Conservation (phyloP, 1,140 invertebrate species). For the Microplitis mediator region DNA sequence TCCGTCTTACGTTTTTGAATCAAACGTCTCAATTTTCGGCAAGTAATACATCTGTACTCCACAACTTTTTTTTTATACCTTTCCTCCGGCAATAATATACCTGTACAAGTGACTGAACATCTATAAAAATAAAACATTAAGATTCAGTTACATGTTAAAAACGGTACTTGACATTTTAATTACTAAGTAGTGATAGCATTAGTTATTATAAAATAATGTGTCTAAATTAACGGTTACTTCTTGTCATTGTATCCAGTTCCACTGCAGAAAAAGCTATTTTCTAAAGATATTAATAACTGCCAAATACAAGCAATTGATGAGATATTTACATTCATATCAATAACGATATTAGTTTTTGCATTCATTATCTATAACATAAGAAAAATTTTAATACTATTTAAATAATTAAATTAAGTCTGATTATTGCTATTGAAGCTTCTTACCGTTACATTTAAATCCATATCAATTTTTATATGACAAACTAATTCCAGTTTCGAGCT, state of each 20-base stretch:
- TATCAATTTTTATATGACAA: conserved; percentile 5
- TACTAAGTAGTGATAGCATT: neutral
- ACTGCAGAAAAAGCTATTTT: conserved; percentile 10
- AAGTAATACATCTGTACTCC: conserved; percentile 8
- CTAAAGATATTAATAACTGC: conserved; percentile 5
- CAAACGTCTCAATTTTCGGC: conserved; percentile 14
- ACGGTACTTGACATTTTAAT: conserved; percentile 3
- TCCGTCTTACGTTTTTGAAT: conserved; percentile 5
- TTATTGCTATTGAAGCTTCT: too few species aligned
- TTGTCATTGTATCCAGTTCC: conserved; percentile 16
- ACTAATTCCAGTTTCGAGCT: conserved; percentile 11
- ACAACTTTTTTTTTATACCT: conserved; percentile 6
- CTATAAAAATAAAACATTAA: neutral
- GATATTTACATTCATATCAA: conserved; percentile 10
- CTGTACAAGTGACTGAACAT: conserved; percentile 11
- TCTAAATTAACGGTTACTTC: conserved; percentile 8
- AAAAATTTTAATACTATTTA: conserved; percentile 1
- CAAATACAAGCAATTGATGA: conserved; percentile 4
- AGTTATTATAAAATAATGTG: conserved; percentile 8
- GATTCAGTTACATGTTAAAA: neutral
- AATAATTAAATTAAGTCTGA: neutral
- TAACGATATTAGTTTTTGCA: conserved; percentile 4
- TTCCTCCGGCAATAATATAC: conserved; percentile 9
- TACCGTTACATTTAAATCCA: neutral
- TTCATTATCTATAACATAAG: neutral